Conservation (phyloP, 2,113 vertebrate species). For the Mormoops blainvillei region DNA sequence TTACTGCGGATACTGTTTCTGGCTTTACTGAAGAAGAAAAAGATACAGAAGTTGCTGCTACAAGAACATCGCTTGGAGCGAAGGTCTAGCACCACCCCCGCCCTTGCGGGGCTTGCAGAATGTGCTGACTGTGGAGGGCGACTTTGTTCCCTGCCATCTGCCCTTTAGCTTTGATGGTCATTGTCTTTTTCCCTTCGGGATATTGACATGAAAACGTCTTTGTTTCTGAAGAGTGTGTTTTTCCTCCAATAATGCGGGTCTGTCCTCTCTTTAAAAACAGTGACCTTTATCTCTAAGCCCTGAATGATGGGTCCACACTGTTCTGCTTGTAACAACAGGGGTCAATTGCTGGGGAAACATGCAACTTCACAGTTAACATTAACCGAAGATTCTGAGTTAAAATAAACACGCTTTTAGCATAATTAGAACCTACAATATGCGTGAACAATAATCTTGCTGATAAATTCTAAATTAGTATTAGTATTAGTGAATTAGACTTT, state of each 20-base stretch:
- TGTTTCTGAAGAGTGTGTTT: not conserved
- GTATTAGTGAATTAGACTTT: not conserved
- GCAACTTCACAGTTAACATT: not conserved
- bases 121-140: not conserved
- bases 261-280: not conserved
- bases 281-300: not conserved
- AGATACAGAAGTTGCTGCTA: not conserved
- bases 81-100: not conserved
- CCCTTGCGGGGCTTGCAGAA: not conserved
- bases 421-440: not conserved
- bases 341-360: not conserved
- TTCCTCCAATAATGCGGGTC: not conserved
- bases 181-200: not conserved
- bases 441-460: not conserved
- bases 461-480: too few species aligned
- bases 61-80: not conserved
- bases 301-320: not conserved
- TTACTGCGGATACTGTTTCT: not conserved
- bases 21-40: not conserved
- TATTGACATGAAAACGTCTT: not conserved
- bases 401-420: not conserved
- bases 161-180: not conserved
- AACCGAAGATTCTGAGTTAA: not conserved
- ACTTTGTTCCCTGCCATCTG: not conserved
- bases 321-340: not conserved